phyloP scores from a whole-genome alignment of 2,888 invertebrate genomes.

The Melikaiella ostensackeni region DNA sequence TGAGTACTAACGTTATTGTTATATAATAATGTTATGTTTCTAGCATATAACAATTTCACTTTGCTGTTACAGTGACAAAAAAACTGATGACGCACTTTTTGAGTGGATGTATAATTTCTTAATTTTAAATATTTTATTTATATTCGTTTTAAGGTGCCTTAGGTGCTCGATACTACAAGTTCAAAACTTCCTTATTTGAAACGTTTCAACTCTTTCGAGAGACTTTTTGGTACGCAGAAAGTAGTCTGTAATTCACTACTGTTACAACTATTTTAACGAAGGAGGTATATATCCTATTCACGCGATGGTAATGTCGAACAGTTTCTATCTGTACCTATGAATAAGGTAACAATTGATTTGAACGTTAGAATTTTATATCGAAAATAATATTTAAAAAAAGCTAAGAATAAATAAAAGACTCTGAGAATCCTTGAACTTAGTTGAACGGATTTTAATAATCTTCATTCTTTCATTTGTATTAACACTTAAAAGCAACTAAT shows the following conservation, averaged over 20 bases:
- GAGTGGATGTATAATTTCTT: not conserved
- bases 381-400: conserved; percentile 16
- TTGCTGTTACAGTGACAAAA: not conserved
- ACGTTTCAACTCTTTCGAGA: not conserved
- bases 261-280: not conserved
- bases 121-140: no score
- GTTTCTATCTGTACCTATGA: conserved; percentile 40
- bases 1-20: not conserved
- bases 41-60: not conserved
- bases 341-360: conserved; percentile 36
- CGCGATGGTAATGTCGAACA: conserved; percentile 15
- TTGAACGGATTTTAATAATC: not conserved
- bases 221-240: not conserved
- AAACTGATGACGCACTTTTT: not conserved
- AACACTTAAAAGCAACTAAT: no score
- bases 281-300: not conserved
- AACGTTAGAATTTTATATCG: conserved; percentile 54
- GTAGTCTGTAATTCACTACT: not conserved
- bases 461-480: not conserved
- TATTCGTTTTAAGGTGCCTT: not conserved
- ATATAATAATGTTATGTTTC: not conserved
- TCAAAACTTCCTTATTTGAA: not conserved
- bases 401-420: conserved; percentile 2
- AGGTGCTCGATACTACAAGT: not conserved
- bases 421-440: not conserved